A percentile compares a stretch with the other conserved stretches of the same genome.
Conservation (phyloP, 2,888 invertebrate species). For the Ophion costatus region DNA sequence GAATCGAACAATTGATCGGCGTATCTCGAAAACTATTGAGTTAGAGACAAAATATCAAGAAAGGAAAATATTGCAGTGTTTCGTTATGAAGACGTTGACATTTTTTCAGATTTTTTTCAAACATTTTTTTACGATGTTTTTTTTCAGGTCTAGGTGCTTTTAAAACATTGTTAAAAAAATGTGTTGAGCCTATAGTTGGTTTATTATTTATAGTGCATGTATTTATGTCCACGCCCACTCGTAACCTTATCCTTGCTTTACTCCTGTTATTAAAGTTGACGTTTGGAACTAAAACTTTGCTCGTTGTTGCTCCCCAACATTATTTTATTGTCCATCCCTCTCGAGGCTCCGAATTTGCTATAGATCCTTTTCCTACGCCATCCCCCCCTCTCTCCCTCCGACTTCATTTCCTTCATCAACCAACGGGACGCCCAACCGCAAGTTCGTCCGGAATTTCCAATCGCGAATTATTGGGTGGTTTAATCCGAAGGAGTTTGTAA, state of each 20-base stretch:
- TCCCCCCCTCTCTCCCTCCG: slow-evolving; percentile 18
- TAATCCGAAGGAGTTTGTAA: slow-evolving; percentile 46
- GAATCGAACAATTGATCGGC: no score
- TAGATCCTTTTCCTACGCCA: neutral
- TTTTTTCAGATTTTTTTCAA: no score
- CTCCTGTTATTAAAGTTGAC: slow-evolving; percentile 63
- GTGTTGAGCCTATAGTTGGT: slow-evolving; percentile 6
- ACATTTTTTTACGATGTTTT: no score
- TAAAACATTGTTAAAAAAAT: no score
- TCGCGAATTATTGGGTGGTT: slow-evolving; percentile 61
- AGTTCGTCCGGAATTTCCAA: slow-evolving; percentile 60
- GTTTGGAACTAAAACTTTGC: slow-evolving; percentile 52
- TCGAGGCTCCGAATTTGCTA: no score
- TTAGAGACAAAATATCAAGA: no score
- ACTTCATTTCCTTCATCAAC: slow-evolving; percentile 54
- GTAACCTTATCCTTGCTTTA: slow-evolving; percentile 30
- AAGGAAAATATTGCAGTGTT: no score
- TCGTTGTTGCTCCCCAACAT: slow-evolving; percentile 30
- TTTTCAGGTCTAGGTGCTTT: no score
- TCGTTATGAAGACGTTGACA: no score
- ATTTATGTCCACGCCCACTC: slow-evolving; percentile 33
- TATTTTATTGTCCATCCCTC: slow-evolving; percentile 65
- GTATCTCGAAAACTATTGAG: no score
- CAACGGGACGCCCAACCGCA: slow-evolving; percentile 54
- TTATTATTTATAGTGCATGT: slow-evolving; percentile 48